Conservation (phyloP, 2,888 invertebrate genomes). For the Criorhina ranunculi region DNA sequence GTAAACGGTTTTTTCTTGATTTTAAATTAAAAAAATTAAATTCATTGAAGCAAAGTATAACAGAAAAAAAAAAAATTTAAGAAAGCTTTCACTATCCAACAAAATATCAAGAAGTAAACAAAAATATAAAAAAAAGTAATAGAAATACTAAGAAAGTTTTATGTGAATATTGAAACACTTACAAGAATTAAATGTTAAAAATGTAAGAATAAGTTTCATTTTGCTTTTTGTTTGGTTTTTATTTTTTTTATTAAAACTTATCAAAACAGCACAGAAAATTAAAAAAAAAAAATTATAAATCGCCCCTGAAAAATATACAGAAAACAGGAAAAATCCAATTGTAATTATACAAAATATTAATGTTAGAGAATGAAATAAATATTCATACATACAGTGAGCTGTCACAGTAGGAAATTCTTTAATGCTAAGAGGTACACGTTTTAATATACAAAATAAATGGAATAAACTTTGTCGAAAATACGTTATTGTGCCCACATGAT, state of each 20-base stretch:
- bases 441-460: too few species aligned
- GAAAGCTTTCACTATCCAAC: conserved; percentile 59
- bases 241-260: conserved; percentile 28
- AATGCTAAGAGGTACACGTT: too few species aligned
- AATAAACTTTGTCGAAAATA: too few species aligned
- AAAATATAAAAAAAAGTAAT: conserved; percentile 23
- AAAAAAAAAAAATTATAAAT: conserved; percentile 19
- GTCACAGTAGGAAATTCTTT: neutral
- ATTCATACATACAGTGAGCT: conserved; percentile 24
- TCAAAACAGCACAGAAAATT: conserved; percentile 48
- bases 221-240: conserved; percentile 37
- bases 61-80: neutral
- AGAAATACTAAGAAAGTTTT: conserved; percentile 39
- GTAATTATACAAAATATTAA: conserved; percentile 24
- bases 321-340: neutral
- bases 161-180: conserved; percentile 48
- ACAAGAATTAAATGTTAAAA: conserved; percentile 44
- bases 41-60: conserved; percentile 33
- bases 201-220: conserved; percentile 58
- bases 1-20: conserved; percentile 48
- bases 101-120: conserved; percentile 24
- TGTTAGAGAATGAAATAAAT: conserved; percentile 7
- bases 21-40: conserved; percentile 19
- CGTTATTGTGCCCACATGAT: too few species aligned
- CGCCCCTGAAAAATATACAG: conserved; percentile 44